phyloP scores from a whole-genome alignment of 1,140 invertebrate species.

The Ctenoplectra terminalis region DNA sequence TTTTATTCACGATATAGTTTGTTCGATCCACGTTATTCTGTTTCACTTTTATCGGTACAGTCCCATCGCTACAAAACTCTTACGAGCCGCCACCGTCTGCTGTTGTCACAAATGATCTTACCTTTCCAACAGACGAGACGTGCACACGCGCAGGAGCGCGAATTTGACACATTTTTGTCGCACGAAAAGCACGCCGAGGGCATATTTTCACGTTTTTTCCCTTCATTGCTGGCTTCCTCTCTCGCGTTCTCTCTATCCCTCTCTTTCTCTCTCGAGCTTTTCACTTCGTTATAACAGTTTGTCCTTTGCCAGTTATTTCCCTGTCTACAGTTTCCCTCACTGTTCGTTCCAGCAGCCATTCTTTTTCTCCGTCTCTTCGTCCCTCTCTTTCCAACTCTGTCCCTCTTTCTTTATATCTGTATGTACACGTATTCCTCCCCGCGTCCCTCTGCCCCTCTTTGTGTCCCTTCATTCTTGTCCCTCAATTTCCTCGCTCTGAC shows the following conservation, averaged over 20 bases:
- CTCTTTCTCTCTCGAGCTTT: slow-evolving; percentile 37
- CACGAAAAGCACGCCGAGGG: slow-evolving; percentile 55
- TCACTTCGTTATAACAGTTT: slow-evolving; percentile 62
- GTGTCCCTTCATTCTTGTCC: slow-evolving; percentile 12
- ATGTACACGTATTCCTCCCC: background rate
- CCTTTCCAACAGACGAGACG: slow-evolving; percentile 31
- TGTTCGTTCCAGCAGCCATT: background rate
- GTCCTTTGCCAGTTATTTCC: slow-evolving; percentile 38
- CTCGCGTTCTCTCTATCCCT: slow-evolving; percentile 3
- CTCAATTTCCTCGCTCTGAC: slow-evolving; percentile 39
- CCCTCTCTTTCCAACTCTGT: background rate
- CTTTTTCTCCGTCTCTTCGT: slow-evolving; percentile 1
- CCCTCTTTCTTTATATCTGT: background rate
- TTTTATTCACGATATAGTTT: too few species aligned
- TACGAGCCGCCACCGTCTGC: too few species aligned
- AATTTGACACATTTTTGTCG: slow-evolving; percentile 68
- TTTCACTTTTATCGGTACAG: too few species aligned
- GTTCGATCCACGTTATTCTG: too few species aligned
- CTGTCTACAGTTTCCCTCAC: background rate
- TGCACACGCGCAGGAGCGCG: slow-evolving; percentile 29
- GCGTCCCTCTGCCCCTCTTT: background rate
- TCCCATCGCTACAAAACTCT: too few species aligned
- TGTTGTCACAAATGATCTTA: slow-evolving; percentile 30
- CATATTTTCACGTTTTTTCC: slow-evolving; percentile 62
- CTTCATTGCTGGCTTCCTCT: slow-evolving; percentile 3